Evolutionary conservation across 2,797 vertebrate species (phyloP).

Genomic region (Psittacula derbiana): DNA sequence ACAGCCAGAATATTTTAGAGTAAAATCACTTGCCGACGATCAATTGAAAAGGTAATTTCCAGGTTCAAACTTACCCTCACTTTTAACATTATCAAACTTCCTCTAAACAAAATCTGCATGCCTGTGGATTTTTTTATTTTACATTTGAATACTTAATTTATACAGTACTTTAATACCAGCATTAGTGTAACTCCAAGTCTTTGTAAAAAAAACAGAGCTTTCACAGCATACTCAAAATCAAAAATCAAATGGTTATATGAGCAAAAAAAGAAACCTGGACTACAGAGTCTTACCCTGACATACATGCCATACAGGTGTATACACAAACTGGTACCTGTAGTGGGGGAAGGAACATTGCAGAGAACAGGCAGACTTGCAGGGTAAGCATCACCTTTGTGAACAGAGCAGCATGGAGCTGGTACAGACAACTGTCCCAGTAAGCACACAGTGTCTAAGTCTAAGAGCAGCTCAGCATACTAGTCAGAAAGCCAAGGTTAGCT

Average conservation of each 20-base stretch:
- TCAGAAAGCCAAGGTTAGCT: neutral
- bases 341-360: neutral
- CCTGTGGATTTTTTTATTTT: neutral
- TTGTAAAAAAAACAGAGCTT: neutral
- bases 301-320: accelerated
- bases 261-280: neutral
- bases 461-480: neutral
- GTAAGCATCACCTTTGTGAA: neutral
- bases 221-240: neutral
- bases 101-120: neutral
- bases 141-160: neutral
- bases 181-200: neutral
- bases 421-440: neutral
- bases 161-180: neutral
- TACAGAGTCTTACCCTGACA: neutral
- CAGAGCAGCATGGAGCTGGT: accelerated
- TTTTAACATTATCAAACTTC: neutral
- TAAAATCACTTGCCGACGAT: neutral
- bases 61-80: neutral
- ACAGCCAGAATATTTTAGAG: neutral
- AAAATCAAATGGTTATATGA: accelerated
- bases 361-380: neutral
- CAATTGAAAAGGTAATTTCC: neutral
- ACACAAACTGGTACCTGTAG: neutral
- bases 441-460: too few relatives aligned